A percentile compares a stretch with the other conserved stretches of the same genome.
These are phyloP conservation scores for Scaptomyza tumidula DNA, from an alignment of 2,888 invertebrate species.

Conservation along the genomic window DNA sequence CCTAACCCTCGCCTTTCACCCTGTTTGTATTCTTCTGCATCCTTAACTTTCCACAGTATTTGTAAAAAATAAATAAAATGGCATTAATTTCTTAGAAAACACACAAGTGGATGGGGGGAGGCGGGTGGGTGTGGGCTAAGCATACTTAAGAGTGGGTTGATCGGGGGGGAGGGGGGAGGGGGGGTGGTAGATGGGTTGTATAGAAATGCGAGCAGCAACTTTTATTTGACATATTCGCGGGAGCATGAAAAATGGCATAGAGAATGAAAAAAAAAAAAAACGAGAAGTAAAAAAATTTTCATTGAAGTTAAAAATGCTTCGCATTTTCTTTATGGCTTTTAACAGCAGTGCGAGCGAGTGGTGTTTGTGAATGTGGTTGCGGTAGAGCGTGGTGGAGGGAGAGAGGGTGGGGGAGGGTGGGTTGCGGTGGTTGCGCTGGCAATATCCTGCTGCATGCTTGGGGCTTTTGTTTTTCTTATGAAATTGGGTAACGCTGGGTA, in stretches of 20 bases:
- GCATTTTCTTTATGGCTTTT: constrained; percentile 60
- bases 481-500: constrained; percentile 35
- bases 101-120: constrained; percentile 41
- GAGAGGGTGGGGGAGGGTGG: not conserved
- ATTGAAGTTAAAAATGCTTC: constrained; percentile 73
- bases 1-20: constrained; percentile 7
- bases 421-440: not conserved
- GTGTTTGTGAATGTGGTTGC: constrained; percentile 4
- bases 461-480: constrained; percentile 14
- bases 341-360: not conserved
- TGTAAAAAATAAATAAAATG: constrained; percentile 76
- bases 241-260: constrained; percentile 71
- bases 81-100: constrained; percentile 75
- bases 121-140: not conserved
- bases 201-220: constrained; percentile 46
- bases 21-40: constrained; percentile 6
- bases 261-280: constrained; percentile 32
- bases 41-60: constrained; percentile 56
- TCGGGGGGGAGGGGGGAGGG: not conserved
- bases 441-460: constrained; percentile 7
- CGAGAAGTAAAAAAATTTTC: constrained; percentile 46
- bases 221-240: constrained; percentile 78
- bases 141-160: not conserved
- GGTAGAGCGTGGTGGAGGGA: not conserved
- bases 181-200: not conserved